Evolutionary conservation across 2,888 invertebrate species (phyloP), one percentile per base, ranked within the genome.

Genomic region (Sesia apiformis): DNA sequence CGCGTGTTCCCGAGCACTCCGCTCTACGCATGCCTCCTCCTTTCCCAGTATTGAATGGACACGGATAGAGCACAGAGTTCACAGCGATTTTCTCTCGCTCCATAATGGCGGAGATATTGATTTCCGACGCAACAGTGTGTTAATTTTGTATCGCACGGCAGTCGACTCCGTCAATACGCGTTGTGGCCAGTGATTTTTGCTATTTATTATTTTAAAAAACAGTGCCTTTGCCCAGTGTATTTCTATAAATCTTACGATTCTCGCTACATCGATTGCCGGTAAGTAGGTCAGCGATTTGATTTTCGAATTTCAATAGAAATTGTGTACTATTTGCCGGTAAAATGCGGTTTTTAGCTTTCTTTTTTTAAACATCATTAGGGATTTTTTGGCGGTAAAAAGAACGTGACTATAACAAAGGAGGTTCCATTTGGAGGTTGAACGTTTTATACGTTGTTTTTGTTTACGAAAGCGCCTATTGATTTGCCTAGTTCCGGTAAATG

Each of bases 11-110:
- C 60, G 60, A 69, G 62, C 65, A 62, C 59, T 65, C 66, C 65
- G 66, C 62, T 73, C 61, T 84, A 84, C 87, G 86, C 87, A 87
- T 86, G 85, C 70, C 78, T 75, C 70, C 54, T 54, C 54, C 52
- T 65, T 67, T 23, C 57, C 63, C 76, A 78, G 83, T 84, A 85
- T 84, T 82, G 82, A 85, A 86, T 85, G 80, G 72, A 67, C 62
- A 59, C 23, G 41, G 50, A 38, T 38, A 38, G 39, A 49, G 58
- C 63, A 63, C 57, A 55, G 62, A 60, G 60, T 56, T 62, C 57
- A 69, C 72, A 67, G 70, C 75, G 70, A 65, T 61, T 67, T 64
- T 64, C 67, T 66, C 68, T 67, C 70, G 67, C 66, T 69, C 61
- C 65, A 64, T 65, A 65, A 76, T 75, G 80, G 72, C 74, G 72